Evolutionary conservation across 2,888 invertebrate species (phyloP), one percentile per base, ranked within the genome.

Genomic region (Drepanosiphum platanoidis): DNA sequence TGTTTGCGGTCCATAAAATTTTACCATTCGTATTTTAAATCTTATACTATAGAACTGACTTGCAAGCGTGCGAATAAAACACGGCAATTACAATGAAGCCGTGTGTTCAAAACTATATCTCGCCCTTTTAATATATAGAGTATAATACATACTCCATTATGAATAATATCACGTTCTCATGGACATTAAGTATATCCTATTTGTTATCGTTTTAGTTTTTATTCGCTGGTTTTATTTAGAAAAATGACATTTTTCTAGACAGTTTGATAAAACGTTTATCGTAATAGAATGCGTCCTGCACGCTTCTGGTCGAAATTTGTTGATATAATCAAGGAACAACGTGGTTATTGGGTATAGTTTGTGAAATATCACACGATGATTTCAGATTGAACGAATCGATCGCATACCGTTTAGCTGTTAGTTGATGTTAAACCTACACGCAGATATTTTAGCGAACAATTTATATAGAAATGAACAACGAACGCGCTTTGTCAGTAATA

Each of bases 31-130:
- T 32, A 36, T 70, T 80, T 70, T 70, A 70, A 80, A 80, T 70
- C 68, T 27, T 42, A 27, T n/a, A n/a, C n/a, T n/a, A n/a, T n/a
- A n/a, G 22, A 30, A 13, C 27, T 42, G 22, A 42, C 64, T 36
- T n/a, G 42, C 32, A 30, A 66, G 66, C 42, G 66, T n/a, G n/a
- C 79, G n/a, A 68, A 68, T 32, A 79, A 79, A 75, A 79, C 68
- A 52, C 27, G 15, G 64, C 42, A 79, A 68, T 79, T 79, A 46
- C 46, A 42, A 79, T 46, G 15, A 42, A 30, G 11, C 64, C 52
- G 52, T 52, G 52, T 52, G 15, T 22, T 22, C 52, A 15, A 52
- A n/a, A 52, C 52, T 5, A 22, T n/a, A n/a, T n/a, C n/a, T 30
- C 27, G n/a, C 18, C 7, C 18, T 39, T 77, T 39, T 11, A 64